These are phyloP conservation scores for Hydrolagus affinis DNA, from an alignment of 2,113 vertebrate genomes.

Conservation along the genomic window DNA sequence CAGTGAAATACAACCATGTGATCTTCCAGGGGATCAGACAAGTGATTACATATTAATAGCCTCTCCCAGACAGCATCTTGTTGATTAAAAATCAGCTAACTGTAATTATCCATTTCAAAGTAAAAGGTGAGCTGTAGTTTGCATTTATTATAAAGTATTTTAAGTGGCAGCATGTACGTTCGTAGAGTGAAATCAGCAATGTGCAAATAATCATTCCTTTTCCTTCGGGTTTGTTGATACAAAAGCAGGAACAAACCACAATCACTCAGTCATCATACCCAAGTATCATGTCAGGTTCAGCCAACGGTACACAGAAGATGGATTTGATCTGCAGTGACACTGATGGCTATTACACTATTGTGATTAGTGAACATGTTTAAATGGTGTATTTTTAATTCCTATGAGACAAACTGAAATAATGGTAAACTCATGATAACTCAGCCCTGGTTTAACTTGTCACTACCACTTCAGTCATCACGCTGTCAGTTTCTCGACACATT, in stretches of 20 bases:
- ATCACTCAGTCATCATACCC: neutral
- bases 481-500: too few species aligned
- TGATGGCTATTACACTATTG: neutral
- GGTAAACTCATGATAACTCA: too few species aligned
- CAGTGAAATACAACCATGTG: slow-evolving; percentile 9
- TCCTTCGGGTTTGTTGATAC: neutral
- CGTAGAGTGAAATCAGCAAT: neutral
- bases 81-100: slow-evolving; percentile 14
- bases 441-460: too few species aligned
- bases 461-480: too few species aligned
- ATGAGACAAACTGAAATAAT: too few species aligned
- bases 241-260: neutral
- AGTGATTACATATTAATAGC: neutral
- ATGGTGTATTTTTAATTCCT: neutral
- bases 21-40: neutral
- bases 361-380: slow-evolving; percentile 1
- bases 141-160: slow-evolving; percentile 21
- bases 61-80: neutral
- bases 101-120: neutral
- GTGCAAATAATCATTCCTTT: neutral
- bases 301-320: neutral
- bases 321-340: neutral
- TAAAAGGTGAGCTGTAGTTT: neutral
- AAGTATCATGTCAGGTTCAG: slow-evolving; percentile 7
- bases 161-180: neutral